phyloP scores from a whole-genome alignment of 2,888 invertebrate species.

The Timema podura region DNA sequence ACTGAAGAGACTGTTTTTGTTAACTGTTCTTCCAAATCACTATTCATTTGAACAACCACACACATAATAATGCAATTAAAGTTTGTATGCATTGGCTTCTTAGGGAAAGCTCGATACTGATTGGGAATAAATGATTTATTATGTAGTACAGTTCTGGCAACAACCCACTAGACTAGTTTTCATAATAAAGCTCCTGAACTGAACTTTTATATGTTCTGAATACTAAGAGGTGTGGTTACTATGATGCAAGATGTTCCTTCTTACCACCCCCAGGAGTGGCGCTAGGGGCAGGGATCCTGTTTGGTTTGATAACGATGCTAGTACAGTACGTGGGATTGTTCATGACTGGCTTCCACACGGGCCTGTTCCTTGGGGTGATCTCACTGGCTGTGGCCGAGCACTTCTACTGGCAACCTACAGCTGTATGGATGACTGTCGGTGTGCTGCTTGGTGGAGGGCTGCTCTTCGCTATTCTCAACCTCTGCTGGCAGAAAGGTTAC shows the following conservation, averaged over 20 bases:
- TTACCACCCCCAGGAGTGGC: slow-evolving; percentile 56
- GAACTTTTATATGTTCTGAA: background rate
- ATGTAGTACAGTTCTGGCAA: too few relatives aligned
- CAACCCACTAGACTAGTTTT: background rate
- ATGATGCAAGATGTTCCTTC: too few relatives aligned
- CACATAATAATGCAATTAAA: too few relatives aligned
- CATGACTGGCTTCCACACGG: slow-evolving; percentile 75
- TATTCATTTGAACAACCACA: too few relatives aligned
- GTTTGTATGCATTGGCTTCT: too few relatives aligned
- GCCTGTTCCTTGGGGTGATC: slow-evolving; percentile 59
- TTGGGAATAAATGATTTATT: too few relatives aligned
- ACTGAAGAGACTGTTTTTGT: too few relatives aligned
- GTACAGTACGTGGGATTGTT: slow-evolving; percentile 79
- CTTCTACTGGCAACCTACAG: slow-evolving; percentile 52
- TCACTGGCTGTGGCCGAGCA: slow-evolving; percentile 58
- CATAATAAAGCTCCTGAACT: too few relatives aligned
- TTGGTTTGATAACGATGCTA: slow-evolving; percentile 76
- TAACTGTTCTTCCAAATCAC: too few relatives aligned
- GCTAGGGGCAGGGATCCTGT: slow-evolving; percentile 67
- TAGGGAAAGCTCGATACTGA: too few relatives aligned
- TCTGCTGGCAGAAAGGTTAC: slow-evolving; percentile 69
- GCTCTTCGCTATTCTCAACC: slow-evolving; percentile 64
- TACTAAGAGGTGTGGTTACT: too few relatives aligned
- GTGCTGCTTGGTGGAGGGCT: slow-evolving; percentile 63
- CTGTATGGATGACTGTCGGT: slow-evolving; percentile 68